These are phyloP conservation scores for Coreoperca whiteheadi DNA, from an alignment of 2,113 vertebrate genomes.

Conservation along the genomic window DNA sequence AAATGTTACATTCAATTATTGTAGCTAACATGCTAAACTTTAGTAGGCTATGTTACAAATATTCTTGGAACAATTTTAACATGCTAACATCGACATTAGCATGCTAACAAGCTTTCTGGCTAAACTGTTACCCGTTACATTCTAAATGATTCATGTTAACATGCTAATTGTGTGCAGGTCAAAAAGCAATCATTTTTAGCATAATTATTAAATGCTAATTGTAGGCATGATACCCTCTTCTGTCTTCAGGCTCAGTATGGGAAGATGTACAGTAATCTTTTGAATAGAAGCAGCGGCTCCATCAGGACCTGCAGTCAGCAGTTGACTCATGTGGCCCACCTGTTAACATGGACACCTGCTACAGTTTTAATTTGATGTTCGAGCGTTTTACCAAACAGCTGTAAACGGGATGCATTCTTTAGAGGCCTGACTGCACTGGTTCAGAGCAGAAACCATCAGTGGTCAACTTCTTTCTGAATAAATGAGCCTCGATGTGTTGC, in stretches of 20 bases:
- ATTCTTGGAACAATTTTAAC: background rate
- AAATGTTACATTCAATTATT: no score
- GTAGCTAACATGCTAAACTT: background rate
- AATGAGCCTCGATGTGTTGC: slow-evolving; percentile 28
- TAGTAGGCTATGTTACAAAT: no score
- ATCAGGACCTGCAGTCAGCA: background rate
- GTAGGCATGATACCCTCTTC: no score
- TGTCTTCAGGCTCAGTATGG: no score
- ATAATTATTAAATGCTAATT: no score
- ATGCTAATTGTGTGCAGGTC: background rate
- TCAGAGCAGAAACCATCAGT: slow-evolving; percentile 51
- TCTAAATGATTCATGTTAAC: background rate
- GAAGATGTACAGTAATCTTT: background rate
- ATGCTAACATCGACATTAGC: background rate
- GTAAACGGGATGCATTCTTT: background rate
- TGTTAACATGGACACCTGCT: background rate
- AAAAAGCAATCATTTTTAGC: no score
- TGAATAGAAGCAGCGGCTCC: background rate
- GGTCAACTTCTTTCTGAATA: slow-evolving; percentile 36
- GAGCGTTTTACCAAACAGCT: background rate
- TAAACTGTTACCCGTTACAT: no score
- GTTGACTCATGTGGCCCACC: no score
- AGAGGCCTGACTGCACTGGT: slow-evolving; percentile 5
- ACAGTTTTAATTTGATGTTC: background rate
- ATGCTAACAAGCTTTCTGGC: no score